A percentile compares a stretch with the other conserved stretches of the same genome.
phyloP scores from a whole-genome alignment of 2,113 vertebrate species.

The Limnothrissa miodon region DNA sequence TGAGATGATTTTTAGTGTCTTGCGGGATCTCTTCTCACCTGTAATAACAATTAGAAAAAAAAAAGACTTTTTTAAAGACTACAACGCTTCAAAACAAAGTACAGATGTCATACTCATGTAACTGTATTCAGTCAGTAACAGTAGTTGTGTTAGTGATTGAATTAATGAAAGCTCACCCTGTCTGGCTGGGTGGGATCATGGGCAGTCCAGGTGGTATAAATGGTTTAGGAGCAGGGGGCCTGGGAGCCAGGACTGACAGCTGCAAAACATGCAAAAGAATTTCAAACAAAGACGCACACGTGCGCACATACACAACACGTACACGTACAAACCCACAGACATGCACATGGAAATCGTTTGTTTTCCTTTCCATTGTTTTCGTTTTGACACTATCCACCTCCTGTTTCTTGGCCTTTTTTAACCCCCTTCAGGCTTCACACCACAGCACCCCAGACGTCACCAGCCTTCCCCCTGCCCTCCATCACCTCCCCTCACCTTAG shows the following conservation, averaged over 20 bases:
- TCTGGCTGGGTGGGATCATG: background rate
- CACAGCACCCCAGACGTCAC: background rate
- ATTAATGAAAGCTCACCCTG: background rate
- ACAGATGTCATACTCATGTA: too few relatives aligned
- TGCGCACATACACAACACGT: background rate
- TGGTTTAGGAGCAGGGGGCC: background rate
- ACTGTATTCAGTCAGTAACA: too few relatives aligned
- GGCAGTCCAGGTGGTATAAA: background rate
- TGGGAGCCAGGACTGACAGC: background rate
- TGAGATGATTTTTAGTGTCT: background rate
- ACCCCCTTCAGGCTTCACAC: background rate
- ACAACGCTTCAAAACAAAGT: too few relatives aligned
- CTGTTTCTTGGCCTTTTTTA: background rate
- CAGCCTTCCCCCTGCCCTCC: background rate
- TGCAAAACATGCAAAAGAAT: background rate
- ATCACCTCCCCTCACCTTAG: slow-evolving; percentile 53
- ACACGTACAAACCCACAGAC: background rate
- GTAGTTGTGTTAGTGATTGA: too few relatives aligned
- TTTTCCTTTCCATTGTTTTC: slow-evolving; percentile 1
- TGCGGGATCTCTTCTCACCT: background rate
- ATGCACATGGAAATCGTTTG: background rate
- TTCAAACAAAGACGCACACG: background rate
- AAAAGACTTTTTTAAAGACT: too few relatives aligned
- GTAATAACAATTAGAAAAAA: background rate
- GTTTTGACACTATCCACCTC: background rate